A percentile compares a stretch with the other conserved stretches of the same genome.
phyloP scores from a whole-genome alignment of 2,888 invertebrate species.

The Helleia helle region DNA sequence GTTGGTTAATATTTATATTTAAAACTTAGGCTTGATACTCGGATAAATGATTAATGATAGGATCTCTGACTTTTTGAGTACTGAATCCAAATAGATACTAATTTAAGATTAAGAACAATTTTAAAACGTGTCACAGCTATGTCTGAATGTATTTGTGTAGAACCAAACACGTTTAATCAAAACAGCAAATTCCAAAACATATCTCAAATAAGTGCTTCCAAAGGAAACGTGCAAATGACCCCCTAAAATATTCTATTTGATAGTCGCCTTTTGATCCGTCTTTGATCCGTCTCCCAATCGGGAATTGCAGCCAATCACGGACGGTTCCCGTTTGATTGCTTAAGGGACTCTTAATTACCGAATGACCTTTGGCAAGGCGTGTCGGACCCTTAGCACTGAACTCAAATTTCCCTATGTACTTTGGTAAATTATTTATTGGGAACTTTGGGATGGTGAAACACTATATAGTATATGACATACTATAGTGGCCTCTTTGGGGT shows the following conservation, averaged over 20 bases:
- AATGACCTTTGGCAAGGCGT: constrained; percentile 55
- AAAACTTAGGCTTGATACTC: no score
- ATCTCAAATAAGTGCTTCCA: constrained; percentile 16
- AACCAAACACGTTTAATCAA: no score
- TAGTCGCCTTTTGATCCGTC: constrained; percentile 36
- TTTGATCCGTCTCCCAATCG: constrained; percentile 48
- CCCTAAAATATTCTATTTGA: constrained; percentile 67
- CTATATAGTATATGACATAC: no score
- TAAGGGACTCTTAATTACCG: constrained; percentile 66
- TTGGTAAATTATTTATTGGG: constrained; percentile 6
- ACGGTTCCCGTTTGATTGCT: constrained; percentile 56
- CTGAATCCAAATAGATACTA: no score
- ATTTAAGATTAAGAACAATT: no score
- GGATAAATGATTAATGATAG: no score
- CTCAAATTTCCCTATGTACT: constrained; percentile 36
- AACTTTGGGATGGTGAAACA: constrained; percentile 1
- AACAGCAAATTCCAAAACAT: no score
- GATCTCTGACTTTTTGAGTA: no score
- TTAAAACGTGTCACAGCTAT: no score
- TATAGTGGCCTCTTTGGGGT: no score
- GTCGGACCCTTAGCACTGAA: constrained; percentile 49
- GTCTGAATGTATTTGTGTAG: no score
- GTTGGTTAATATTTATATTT: no score
- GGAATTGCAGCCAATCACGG: constrained; percentile 58
- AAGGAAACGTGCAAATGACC: constrained; percentile 36